Percentiles rank a stretch among this genome's conserved stretches.
phyloP scores from a whole-genome alignment of 2,888 invertebrate species.

The Heliconius ethilla region DNA sequence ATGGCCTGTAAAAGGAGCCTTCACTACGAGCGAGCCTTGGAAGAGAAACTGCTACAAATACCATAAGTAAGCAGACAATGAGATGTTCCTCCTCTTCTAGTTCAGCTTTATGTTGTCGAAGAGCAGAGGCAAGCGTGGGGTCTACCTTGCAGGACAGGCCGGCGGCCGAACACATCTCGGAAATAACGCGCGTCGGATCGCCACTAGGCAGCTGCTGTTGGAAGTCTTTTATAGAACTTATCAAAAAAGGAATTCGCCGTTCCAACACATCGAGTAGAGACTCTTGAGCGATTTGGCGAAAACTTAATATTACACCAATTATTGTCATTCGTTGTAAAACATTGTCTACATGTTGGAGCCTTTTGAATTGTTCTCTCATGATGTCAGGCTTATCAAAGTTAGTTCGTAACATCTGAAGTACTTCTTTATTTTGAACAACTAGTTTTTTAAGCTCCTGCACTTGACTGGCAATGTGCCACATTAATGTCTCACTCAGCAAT shows the following conservation, averaged over 20 bases:
- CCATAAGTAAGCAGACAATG: conserved; percentile 97
- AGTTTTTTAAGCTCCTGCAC: conserved; percentile 97
- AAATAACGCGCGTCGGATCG: conserved; percentile 94
- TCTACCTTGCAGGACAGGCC: conserved; percentile 97
- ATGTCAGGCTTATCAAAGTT: conserved; percentile 99
- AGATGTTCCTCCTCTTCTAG: conserved; percentile 95
- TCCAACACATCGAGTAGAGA: conserved; percentile 96
- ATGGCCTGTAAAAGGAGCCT: conserved; percentile 92
- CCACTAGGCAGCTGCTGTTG: conserved; percentile 95
- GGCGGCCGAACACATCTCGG: conserved; percentile 98
- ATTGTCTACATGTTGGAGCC: conserved; percentile 95
- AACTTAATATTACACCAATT: conserved; percentile 98
- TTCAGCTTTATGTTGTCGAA: conserved; percentile 94
- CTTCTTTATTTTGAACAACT: conserved; percentile 95
- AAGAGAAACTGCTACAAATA: conserved; percentile 98
- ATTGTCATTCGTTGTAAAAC: conserved; percentile 98
- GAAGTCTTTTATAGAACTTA: conserved; percentile 97
- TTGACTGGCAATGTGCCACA: conserved; percentile 99
- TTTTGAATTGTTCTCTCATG: conserved; percentile 97
- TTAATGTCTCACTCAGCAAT: conserved; percentile 95
- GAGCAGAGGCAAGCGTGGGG: conserved; percentile 94
- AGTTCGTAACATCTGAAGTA: conserved; percentile 93
- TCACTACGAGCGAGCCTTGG: conserved; percentile 96
- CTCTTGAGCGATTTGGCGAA: conserved; percentile 95
- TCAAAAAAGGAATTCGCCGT: conserved; percentile 96